Percentiles rank a stretch among this genome's conserved stretches.
These are phyloP conservation scores for Drosophila mettleri DNA, from an alignment of 2,888 invertebrate species.

Conservation along the genomic window DNA sequence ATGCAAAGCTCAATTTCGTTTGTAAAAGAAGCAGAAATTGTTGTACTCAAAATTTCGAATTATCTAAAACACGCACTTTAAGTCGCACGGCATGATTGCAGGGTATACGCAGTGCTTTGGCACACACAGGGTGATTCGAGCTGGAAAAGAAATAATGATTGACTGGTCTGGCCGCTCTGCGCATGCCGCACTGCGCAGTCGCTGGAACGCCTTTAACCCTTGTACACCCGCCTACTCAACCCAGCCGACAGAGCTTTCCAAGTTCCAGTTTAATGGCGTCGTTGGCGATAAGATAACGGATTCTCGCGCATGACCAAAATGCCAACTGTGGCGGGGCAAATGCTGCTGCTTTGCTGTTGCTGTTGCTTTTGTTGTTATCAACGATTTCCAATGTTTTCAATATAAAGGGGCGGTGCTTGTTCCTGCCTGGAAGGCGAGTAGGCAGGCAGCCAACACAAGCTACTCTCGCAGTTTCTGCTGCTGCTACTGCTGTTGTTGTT, in stretches of 20 bases:
- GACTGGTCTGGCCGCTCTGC: constrained; percentile 22
- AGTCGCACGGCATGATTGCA: not conserved
- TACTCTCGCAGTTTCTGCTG: constrained; percentile 29
- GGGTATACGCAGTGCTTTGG: constrained; percentile 25
- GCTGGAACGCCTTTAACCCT: constrained; percentile 66
- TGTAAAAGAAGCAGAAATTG: too few species aligned
- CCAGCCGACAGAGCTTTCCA: constrained; percentile 1
- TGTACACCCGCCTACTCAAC: constrained; percentile 35
- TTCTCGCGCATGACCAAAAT: constrained; percentile 64
- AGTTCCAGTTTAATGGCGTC: constrained; percentile 70
- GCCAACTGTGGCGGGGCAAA: constrained; percentile 33
- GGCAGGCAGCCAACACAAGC: constrained; percentile 21
- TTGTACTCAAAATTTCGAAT: not conserved
- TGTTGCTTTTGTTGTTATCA: constrained; percentile 58
- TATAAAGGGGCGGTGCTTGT: constrained; percentile 75
- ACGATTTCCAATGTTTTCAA: constrained; percentile 78
- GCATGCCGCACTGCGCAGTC: constrained; percentile 52
- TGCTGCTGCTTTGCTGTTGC: constrained; percentile 32
- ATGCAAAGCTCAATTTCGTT: too few species aligned
- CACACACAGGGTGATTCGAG: constrained; percentile 55
- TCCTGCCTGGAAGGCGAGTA: constrained; percentile 41
- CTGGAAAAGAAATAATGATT: constrained; percentile 28
- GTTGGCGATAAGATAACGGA: constrained; percentile 69
- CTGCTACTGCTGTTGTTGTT: constrained; percentile 18
- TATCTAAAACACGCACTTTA: too few species aligned